These are phyloP conservation scores for Ophion obscuratus DNA, from an alignment of 2,888 invertebrate genomes.

Conservation along the genomic window DNA sequence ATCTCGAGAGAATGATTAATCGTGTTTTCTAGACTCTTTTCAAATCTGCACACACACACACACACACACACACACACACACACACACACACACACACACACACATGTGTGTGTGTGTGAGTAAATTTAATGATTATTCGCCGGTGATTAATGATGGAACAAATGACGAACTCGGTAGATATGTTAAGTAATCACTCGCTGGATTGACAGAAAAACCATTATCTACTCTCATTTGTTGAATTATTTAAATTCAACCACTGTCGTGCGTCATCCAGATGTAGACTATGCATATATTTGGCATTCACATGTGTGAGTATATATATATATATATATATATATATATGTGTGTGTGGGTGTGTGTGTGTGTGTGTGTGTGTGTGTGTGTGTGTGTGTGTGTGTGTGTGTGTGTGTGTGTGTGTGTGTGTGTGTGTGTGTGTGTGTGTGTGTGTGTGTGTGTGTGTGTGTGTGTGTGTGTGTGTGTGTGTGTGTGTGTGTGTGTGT, in stretches of 20 bases:
- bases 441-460: no score
- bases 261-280: neutral
- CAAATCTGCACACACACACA: neutral
- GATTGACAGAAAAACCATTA: neutral
- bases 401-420: no score
- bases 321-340: no score
- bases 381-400: no score
- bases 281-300: neutral
- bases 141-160: constrained; percentile 44
- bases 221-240: constrained; percentile 26
- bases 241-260: constrained; percentile 47
- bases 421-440: no score
- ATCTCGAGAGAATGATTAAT: constrained; percentile 52
- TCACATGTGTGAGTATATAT: no score
- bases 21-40: constrained; percentile 9
- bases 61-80: neutral
- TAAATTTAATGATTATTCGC: constrained; percentile 7
- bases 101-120: neutral
- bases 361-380: no score
- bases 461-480: no score
- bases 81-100: neutral
- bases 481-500: no score
- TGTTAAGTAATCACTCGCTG: constrained; percentile 10
- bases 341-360: no score
- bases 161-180: constrained; percentile 33